phyloP scores from a whole-genome alignment of 2,113 vertebrate genomes.

The Scalopus aquaticus region DNA sequence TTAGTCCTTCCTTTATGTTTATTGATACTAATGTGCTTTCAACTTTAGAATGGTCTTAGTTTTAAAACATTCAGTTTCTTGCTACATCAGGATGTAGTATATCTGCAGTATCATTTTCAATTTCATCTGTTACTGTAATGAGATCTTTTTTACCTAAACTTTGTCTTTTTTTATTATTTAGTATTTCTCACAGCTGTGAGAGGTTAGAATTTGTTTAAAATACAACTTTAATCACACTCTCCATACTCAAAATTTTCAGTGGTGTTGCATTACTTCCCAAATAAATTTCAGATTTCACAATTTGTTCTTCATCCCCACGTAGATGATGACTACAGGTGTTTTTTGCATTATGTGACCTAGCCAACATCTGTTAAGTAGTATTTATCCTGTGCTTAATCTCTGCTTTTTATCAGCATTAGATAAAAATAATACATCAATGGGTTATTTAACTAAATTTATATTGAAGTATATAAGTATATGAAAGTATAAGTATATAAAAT shows the following conservation, averaged over 20 bases:
- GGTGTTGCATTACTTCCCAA: neutral
- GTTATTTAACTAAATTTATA: neutral
- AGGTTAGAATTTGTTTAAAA: neutral
- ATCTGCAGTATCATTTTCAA: neutral
- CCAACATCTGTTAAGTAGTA: neutral
- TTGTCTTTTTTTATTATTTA: neutral
- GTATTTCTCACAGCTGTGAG: neutral
- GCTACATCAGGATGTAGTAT: neutral
- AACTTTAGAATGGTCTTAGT: neutral
- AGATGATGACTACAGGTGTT: neutral
- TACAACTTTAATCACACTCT: neutral
- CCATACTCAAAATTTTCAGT: neutral
- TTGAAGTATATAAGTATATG: no score
- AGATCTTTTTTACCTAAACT: neutral
- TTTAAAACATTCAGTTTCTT: neutral
- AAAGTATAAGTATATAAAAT: neutral
- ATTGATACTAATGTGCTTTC: neutral
- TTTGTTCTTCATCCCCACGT: neutral
- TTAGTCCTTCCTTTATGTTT: neutral
- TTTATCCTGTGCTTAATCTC: neutral
- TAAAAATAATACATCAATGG: neutral
- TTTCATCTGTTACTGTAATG: constrained; percentile 5
- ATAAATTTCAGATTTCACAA: neutral
- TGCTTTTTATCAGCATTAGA: neutral
- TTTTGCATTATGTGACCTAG: neutral